Base-by-base conservation (phyloP, 2,888 invertebrate genomes). In the Brachyopa scutellaris region DNA sequence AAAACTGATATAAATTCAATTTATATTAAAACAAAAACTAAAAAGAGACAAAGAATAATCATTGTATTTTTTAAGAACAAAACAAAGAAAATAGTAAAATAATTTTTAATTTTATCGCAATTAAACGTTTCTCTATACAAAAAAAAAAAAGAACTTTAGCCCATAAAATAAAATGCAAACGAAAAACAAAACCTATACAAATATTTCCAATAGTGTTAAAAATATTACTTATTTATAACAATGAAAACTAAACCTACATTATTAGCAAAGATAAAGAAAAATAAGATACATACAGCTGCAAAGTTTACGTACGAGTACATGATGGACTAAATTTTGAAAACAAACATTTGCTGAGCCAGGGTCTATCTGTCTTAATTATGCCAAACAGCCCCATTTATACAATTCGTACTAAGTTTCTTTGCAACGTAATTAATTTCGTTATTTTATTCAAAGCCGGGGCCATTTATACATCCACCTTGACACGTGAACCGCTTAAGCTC, bases 31-130 rank as follows among this genome's bases (percentile, higher is more conserved):
- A 82, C 55, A 51, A 61, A 61, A 78, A 67, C 51, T 3, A 57
- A 62, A 36, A 67, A 62, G 61, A 45, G 73, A 77, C 70, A 72
- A 84, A 74, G 69, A 64, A 84, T 79, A 77, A 59, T 73, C 49
- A 72, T 62, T 76, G 80, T 73, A 69, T 64, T 76, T 72, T 84
- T 55, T 73, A 72, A 73, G 55, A 77, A 73, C 47, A 51, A 64
- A 53, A 36, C 26, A 77, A 77, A 79, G 55, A 61, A 74, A 84
- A 80, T 76, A 80, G 70, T 29, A 55, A 70, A 73, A 64, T 42
- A 59, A 59, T 72, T 78, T 78, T 69, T 70, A 78, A 66, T 70
- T 74, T 74, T 42, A 74, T 70, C 67, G 61, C 53, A 84, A 84
- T 74, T 74, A 45, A 84, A 79, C 62, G 69, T 70, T 79, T 84